Percentiles rank a stretch among this genome's conserved stretches.
Evolutionary conservation across 2,797 vertebrate genomes (phyloP).

Genomic region (Macropodus opercularis): DNA sequence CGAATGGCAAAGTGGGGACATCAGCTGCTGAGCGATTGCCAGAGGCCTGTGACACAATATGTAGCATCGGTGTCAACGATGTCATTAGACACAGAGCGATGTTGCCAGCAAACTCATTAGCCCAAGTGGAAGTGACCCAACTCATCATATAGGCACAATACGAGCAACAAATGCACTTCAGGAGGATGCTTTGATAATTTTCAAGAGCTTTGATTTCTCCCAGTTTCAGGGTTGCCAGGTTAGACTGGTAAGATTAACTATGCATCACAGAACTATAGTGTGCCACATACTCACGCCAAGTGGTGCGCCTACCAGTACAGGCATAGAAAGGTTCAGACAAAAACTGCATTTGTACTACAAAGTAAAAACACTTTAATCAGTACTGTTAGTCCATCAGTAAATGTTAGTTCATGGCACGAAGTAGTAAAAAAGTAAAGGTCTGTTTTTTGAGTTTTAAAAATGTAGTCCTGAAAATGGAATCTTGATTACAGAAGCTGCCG

Average conservation of each 20-base stretch:
- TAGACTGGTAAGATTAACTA: constrained; percentile 35
- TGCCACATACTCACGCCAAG: constrained; percentile 31
- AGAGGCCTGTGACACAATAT: constrained; percentile 67
- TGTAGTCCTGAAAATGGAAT: too few species aligned
- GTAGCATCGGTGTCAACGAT: constrained; percentile 73
- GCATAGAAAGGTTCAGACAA: constrained; percentile 19
- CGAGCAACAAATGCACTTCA: constrained; percentile 56
- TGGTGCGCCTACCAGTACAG: constrained; percentile 8
- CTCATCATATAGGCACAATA: constrained; percentile 39
- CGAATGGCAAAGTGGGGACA: constrained; percentile 58
- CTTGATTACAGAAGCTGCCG: too few species aligned
- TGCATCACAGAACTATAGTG: constrained; percentile 25
- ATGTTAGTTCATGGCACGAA: too few species aligned
- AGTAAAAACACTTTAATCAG: constrained; percentile 14
- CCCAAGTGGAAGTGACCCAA: constrained; percentile 62
- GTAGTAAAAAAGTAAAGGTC: too few species aligned
- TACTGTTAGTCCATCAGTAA: too few species aligned
- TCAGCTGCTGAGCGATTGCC: constrained; percentile 85
- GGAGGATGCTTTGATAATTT: constrained; percentile 55
- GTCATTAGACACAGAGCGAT: constrained; percentile 63
- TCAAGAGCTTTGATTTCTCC: constrained; percentile 39
- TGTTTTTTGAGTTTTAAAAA: too few species aligned
- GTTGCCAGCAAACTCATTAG: constrained; percentile 77
- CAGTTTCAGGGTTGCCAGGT: constrained; percentile 26
- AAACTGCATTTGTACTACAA: background rate